phyloP scores from a whole-genome alignment of 2,888 invertebrate species.

The Glyphotaelius pellucidus region DNA sequence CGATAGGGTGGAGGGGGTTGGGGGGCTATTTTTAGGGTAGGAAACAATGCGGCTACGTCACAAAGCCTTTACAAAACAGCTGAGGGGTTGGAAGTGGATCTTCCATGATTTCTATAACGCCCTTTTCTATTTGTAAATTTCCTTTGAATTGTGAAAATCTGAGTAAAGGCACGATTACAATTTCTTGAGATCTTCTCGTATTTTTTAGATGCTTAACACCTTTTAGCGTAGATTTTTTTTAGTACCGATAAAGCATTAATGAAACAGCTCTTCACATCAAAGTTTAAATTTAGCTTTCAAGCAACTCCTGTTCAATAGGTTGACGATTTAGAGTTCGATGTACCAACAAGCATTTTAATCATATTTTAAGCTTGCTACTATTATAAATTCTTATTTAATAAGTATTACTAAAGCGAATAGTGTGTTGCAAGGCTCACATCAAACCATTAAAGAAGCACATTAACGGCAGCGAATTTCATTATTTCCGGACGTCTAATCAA shows the following conservation, averaged over 20 bases:
- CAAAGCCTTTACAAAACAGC: constrained; percentile 22
- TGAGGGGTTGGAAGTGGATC: constrained; percentile 6
- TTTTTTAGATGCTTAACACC: background rate
- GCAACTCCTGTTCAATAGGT: background rate
- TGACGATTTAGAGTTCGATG: background rate
- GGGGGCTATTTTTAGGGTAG: constrained; percentile 14
- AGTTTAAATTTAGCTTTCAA: background rate
- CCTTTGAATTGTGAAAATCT: background rate
- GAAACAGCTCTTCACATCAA: background rate
- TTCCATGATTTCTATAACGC: background rate
- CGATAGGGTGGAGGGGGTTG: background rate
- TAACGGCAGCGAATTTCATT: constrained; percentile 20
- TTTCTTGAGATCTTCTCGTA: background rate
- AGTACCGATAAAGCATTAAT: background rate
- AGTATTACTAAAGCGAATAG: background rate
- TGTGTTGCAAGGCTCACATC: background rate
- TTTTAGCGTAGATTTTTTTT: background rate
- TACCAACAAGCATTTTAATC: background rate
- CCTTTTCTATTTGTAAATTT: background rate
- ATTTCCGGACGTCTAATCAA: constrained; percentile 31
- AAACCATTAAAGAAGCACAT: constrained; percentile 28
- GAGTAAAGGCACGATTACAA: background rate
- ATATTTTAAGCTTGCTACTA: background rate
- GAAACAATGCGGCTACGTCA: constrained; percentile 34
- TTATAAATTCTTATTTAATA: background rate